Conservation (phyloP, 2,113 vertebrate genomes). For the Hassar affinis region DNA sequence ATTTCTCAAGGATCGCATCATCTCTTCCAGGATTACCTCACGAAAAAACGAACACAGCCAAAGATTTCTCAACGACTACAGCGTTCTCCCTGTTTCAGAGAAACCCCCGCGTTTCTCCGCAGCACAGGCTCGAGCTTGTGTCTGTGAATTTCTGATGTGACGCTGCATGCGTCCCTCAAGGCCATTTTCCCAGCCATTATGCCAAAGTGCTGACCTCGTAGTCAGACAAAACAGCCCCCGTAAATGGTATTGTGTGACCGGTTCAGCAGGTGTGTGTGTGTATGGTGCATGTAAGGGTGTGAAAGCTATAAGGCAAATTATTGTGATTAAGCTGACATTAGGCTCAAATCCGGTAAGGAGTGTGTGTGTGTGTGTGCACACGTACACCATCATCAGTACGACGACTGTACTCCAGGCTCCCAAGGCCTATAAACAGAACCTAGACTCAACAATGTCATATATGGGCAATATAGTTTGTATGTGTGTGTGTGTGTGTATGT, state of each 20-base stretch:
- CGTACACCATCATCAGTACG: constrained; percentile 1
- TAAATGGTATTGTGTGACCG: neutral
- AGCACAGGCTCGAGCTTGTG: constrained; percentile 19
- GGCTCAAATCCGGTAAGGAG: neutral
- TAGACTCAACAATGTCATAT: constrained; percentile 44
- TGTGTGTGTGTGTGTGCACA: neutral
- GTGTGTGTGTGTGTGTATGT: constrained; percentile 10
- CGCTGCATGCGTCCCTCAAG: constrained; percentile 34
- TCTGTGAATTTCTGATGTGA: constrained; percentile 32
- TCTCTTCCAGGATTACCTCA: constrained; percentile 41
- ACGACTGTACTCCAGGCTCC: constrained; percentile 15
- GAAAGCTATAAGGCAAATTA: neutral
- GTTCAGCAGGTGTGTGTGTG: constrained; percentile 29
- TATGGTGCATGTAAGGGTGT: neutral
- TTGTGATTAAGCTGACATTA: neutral
- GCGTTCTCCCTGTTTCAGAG: constrained; percentile 23
- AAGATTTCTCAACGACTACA: constrained; percentile 43
- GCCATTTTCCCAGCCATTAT: constrained; percentile 50
- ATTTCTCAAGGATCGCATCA: neutral
- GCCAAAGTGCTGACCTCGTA: constrained; percentile 15
- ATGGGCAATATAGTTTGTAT: constrained; percentile 31
- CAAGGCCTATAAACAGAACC: constrained; percentile 24
- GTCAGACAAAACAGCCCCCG: constrained; percentile 14
- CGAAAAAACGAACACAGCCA: neutral
- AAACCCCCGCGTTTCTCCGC: constrained; percentile 27